Percentiles rank a stretch among this genome's conserved stretches.
Conservation (phyloP, 2,888 invertebrate species). For the Spodoptera exigua region DNA sequence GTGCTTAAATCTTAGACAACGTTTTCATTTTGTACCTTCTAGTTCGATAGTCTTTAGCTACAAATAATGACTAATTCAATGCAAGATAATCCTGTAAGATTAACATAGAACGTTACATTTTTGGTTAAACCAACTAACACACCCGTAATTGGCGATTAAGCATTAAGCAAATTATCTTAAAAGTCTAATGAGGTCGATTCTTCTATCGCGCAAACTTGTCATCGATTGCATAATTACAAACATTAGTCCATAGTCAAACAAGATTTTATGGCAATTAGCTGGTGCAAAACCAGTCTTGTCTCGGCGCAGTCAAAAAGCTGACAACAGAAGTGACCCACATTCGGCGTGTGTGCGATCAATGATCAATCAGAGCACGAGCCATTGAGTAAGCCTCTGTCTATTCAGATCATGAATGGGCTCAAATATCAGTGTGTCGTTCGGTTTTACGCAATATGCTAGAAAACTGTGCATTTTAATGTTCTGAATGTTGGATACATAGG, state of each 20-base stretch:
- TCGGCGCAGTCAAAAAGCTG: constrained; percentile 44
- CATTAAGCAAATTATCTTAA: constrained; percentile 5
- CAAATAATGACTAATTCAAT: not conserved
- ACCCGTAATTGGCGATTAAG: constrained; percentile 9
- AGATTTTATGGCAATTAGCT: constrained; percentile 51
- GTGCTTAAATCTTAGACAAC: too few species aligned
- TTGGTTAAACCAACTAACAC: constrained; percentile 7
- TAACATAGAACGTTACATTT: constrained; percentile 11
- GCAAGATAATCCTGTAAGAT: not conserved
- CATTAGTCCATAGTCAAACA: constrained; percentile 39
- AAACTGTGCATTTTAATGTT: constrained; percentile 14
- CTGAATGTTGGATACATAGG: not conserved
- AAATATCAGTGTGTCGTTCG: constrained; percentile 74
- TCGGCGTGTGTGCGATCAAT: constrained; percentile 64
- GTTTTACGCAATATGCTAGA: constrained; percentile 61
- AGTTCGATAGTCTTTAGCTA: too few species aligned
- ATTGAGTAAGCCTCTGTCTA: constrained; percentile 74
- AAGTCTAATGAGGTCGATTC: constrained; percentile 26
- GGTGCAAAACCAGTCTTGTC: constrained; percentile 56
- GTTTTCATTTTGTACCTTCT: too few species aligned
- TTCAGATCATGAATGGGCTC: constrained; percentile 71
- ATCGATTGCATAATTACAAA: constrained; percentile 31
- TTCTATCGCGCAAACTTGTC: constrained; percentile 9
- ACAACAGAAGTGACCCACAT: constrained; percentile 59
- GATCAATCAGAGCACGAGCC: constrained; percentile 65